These are phyloP conservation scores for Limnephilus auricula DNA, from an alignment of 2,888 invertebrate species.

Conservation along the genomic window DNA sequence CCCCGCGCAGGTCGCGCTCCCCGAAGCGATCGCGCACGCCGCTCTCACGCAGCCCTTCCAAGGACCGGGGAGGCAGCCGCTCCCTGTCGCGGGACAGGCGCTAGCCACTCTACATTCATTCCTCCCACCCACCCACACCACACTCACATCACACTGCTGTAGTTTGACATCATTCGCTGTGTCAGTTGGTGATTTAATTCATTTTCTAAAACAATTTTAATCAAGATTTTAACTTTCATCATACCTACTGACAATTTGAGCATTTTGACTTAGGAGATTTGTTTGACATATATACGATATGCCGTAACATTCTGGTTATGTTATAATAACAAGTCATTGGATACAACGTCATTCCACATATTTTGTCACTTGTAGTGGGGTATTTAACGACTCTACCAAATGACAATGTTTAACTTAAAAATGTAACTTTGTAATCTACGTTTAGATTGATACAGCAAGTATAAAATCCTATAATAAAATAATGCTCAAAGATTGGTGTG, in stretches of 20 bases:
- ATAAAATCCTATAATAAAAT: background rate
- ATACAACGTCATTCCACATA: background rate
- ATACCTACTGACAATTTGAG: background rate
- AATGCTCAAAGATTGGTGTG: background rate
- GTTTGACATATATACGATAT: background rate
- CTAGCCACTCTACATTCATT: slow-evolving; percentile 67
- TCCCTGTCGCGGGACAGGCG: slow-evolving; percentile 79
- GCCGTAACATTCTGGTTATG: background rate
- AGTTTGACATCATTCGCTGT: background rate
- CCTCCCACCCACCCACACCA: background rate
- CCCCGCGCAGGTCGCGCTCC: slow-evolving; percentile 35
- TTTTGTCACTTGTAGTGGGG: background rate
- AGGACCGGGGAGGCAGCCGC: slow-evolving; percentile 78
- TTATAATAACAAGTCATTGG: background rate
- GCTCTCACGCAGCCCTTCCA: slow-evolving; percentile 74
- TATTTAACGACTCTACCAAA: background rate
- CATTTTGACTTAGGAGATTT: background rate
- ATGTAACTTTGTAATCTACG: background rate
- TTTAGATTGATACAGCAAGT: background rate
- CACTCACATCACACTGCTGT: background rate
- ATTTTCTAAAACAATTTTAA: background rate
- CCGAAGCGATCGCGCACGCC: slow-evolving; percentile 71
- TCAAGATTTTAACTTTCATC: background rate
- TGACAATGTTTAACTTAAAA: background rate
- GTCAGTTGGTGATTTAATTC: background rate